A percentile compares a stretch with the other conserved stretches of the same genome.
These are phyloP conservation scores for Troglohyphantes excavatus DNA, from an alignment of 2,888 invertebrate species.

Conservation along the genomic window DNA sequence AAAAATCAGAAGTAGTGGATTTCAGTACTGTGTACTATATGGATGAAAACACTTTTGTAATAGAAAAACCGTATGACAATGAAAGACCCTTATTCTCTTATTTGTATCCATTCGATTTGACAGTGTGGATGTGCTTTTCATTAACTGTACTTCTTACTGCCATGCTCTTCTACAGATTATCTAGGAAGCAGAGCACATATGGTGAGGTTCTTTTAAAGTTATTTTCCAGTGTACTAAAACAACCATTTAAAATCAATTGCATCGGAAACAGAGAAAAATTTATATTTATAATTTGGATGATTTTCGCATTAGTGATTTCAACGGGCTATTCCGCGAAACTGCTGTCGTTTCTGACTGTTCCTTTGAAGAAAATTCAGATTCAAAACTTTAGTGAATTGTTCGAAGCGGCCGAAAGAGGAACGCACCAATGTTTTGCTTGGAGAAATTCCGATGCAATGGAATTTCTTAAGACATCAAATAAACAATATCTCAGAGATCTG, in stretches of 20 bases:
- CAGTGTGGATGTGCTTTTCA: not conserved
- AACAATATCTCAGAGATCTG: not conserved
- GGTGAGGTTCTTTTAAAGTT: not conserved
- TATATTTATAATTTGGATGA: not conserved
- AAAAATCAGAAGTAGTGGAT: not conserved
- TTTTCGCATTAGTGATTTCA: slow-evolving; percentile 2
- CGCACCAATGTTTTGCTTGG: not conserved
- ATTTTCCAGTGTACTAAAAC: not conserved
- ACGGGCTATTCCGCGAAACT: not conserved
- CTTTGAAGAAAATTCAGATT: not conserved
- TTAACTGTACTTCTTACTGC: not conserved
- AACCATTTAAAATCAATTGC: not conserved
- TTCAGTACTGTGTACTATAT: not conserved
- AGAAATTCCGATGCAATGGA: not conserved
- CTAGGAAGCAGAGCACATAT: not conserved
- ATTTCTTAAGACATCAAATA: not conserved
- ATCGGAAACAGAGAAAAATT: not conserved
- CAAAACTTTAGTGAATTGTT: not conserved
- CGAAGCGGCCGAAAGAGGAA: not conserved
- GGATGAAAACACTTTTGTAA: not conserved
- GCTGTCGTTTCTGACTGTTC: not conserved
- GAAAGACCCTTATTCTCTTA: not conserved
- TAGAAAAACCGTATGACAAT: not conserved
- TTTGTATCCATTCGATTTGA: not conserved
- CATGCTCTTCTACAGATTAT: not conserved